Evolutionary conservation across 1,140 invertebrate genomes (phyloP).

Genomic region (Listronotus bonariensis): DNA sequence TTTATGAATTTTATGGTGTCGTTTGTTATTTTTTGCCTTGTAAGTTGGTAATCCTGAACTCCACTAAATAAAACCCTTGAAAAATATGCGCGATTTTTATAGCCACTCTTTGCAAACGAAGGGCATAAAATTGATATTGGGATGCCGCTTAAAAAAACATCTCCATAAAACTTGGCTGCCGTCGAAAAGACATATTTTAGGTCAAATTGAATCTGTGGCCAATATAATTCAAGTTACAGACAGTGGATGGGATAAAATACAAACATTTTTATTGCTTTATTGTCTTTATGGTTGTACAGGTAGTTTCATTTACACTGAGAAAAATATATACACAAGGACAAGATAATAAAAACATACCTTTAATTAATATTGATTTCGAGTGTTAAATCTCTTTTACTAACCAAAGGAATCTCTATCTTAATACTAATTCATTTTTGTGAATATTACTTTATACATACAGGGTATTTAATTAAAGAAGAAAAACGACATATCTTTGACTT

Average conservation of each 20-base stretch:
- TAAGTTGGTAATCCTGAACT: conserved; percentile 21
- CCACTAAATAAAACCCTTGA: conserved; percentile 23
- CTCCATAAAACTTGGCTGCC: conserved; percentile 17
- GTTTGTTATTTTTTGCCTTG: conserved; percentile 24
- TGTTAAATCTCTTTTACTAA: no score
- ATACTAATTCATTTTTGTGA: no score
- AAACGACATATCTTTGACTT: no score
- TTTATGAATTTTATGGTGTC: conserved; percentile 22
- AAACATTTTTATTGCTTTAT: conserved; percentile 4
- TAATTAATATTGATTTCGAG: no score
- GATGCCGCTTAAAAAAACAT: conserved; percentile 22
- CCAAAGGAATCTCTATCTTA: no score
- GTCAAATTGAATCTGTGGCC: conserved; percentile 20
- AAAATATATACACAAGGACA: no score
- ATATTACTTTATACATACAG: no score
- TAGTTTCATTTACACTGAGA: no score
- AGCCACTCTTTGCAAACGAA: conserved; percentile 23
- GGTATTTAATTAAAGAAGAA: no score
- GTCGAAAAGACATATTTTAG: conserved; percentile 24
- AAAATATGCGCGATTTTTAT: conserved; percentile 27
- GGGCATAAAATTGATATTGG: conserved; percentile 30
- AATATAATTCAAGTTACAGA: conserved; percentile 23
- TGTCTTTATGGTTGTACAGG: background rate
- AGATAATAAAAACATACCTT: no score
- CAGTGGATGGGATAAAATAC: conserved; percentile 11